A percentile compares a stretch with the other conserved stretches of the same genome.
These are phyloP conservation scores for Polyommatus icarus DNA, from an alignment of 2,888 invertebrate genomes.

Conservation along the genomic window DNA sequence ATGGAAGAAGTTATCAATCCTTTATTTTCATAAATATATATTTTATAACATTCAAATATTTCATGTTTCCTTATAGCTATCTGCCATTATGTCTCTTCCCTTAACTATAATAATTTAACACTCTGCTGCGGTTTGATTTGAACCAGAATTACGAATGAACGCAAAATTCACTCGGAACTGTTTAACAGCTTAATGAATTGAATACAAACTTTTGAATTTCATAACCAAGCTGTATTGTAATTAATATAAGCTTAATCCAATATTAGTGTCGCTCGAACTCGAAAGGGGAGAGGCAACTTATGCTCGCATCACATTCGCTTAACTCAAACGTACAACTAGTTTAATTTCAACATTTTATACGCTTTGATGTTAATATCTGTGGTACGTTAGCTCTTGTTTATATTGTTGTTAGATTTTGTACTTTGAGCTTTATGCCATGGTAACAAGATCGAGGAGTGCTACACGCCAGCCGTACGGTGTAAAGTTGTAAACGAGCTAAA, in stretches of 20 bases:
- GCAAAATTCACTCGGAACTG: background rate
- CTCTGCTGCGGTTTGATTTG: background rate
- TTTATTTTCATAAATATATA: too few species aligned
- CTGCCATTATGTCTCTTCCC: too few species aligned
- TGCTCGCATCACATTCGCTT: background rate
- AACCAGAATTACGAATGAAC: background rate
- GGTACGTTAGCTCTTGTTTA: background rate
- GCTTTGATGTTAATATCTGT: constrained; percentile 3
- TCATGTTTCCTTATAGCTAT: too few species aligned
- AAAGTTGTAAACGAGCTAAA: background rate
- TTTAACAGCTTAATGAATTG: background rate
- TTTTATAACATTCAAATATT: too few species aligned
- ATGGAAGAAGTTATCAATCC: too few species aligned
- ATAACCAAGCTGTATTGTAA: background rate
- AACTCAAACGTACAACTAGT: constrained; percentile 7
- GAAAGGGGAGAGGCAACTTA: background rate
- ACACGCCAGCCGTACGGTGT: background rate
- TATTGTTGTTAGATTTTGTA: background rate
- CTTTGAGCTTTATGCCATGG: background rate
- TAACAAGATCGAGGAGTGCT: background rate
- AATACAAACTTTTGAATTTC: background rate
- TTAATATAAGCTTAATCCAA: background rate
- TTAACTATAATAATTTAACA: background rate
- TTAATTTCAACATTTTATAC: constrained; percentile 9
- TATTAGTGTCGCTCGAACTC: background rate